These are phyloP conservation scores for Stenurella melanura DNA, from an alignment of 2,888 invertebrate species.

Conservation along the genomic window DNA sequence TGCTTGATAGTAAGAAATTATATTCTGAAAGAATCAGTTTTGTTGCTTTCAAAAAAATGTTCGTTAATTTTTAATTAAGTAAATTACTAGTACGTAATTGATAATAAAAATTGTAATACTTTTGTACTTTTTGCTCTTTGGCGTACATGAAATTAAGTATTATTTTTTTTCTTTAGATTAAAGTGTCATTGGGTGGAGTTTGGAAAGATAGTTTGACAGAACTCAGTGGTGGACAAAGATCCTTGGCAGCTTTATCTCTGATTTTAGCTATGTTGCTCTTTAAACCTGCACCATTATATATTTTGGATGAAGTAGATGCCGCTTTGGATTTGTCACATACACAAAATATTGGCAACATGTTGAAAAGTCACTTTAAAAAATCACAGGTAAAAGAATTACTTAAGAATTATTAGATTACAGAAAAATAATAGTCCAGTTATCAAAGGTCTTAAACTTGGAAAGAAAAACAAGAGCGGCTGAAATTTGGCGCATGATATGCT, in stretches of 20 bases:
- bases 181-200: slow-evolving; percentile 92
- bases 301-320: slow-evolving; percentile 99
- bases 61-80: too few relatives aligned
- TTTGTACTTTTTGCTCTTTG: too few relatives aligned
- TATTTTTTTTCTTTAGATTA: slow-evolving; percentile 74
- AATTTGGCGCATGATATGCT: too few relatives aligned
- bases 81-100: too few relatives aligned
- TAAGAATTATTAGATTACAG: too few relatives aligned
- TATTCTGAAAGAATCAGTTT: too few relatives aligned
- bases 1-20: too few relatives aligned
- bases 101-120: too few relatives aligned
- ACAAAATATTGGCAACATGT: slow-evolving; percentile 98
- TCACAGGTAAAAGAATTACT: slow-evolving; percentile 82
- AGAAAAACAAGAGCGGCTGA: too few relatives aligned
- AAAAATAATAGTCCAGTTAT: neutral
- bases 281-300: slow-evolving; percentile 98
- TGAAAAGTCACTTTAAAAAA: slow-evolving; percentile 90
- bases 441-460: too few relatives aligned
- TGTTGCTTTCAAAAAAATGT: too few relatives aligned
- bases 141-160: slow-evolving; percentile 1
- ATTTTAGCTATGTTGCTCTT: slow-evolving; percentile 97
- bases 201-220: slow-evolving; percentile 98
- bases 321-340: slow-evolving; percentile 98
- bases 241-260: slow-evolving; percentile 95
- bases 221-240: slow-evolving; percentile 97